A percentile compares a stretch with the other conserved stretches of the same genome.
phyloP scores from a whole-genome alignment of 1,140 invertebrate species.

The Nasonia longicornis region DNA sequence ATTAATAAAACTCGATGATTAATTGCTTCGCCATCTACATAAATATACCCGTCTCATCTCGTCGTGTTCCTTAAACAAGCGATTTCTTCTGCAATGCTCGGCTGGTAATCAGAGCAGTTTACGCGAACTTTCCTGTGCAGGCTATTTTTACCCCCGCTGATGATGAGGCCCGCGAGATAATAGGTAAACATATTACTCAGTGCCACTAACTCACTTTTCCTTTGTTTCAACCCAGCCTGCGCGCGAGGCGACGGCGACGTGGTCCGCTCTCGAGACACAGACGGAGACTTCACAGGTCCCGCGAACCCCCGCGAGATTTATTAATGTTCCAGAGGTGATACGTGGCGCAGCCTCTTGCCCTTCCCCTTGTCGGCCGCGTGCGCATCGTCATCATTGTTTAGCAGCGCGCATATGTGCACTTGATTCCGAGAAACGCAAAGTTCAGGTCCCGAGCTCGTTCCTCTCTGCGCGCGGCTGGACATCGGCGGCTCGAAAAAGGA shows the following conservation, averaged over 20 bases:
- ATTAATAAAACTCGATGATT: slow-evolving; percentile 17
- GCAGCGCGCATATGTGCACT: not conserved
- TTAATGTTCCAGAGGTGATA: not conserved
- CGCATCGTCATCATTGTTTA: not conserved
- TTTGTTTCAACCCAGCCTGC: not conserved
- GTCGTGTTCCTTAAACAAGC: not conserved
- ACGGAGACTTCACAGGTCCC: not conserved
- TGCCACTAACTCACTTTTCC: not conserved
- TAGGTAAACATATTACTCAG: not conserved
- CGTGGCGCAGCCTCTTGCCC: not conserved
- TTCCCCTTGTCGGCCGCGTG: not conserved
- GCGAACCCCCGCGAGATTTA: slow-evolving; percentile 6
- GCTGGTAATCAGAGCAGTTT: not conserved
- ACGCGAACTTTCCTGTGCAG: not conserved
- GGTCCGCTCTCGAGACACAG: not conserved
- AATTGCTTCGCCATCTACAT: not conserved
- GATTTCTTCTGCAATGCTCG: not conserved
- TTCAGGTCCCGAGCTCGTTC: slow-evolving; percentile 55
- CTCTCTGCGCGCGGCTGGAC: slow-evolving; percentile 49
- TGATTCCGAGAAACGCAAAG: slow-evolving; percentile 30
- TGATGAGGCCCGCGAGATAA: not conserved
- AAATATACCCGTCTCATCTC: not conserved
- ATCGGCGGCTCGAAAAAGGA: slow-evolving; percentile 55
- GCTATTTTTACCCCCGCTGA: not conserved
- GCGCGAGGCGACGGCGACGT: not conserved